Conservation (phyloP, 1,140 invertebrate species). For the Procambarus clarkii region DNA sequence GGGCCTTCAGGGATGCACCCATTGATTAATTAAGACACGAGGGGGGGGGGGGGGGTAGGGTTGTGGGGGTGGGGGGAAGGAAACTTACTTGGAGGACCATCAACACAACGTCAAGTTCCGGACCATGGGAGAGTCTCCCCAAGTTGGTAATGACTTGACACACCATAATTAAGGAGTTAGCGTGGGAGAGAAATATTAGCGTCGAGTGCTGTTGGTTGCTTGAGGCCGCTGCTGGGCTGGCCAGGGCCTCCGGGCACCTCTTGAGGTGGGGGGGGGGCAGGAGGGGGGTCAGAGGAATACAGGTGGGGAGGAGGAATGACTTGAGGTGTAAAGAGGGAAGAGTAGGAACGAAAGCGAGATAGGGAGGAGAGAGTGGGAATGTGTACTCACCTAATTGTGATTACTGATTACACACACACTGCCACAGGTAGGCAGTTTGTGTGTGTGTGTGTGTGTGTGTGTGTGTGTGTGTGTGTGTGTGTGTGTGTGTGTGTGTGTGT, state of each 20-base stretch:
- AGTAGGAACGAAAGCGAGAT: not conserved
- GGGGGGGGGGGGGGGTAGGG: not conserved
- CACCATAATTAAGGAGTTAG: constrained; percentile 48
- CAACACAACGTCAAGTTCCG: constrained; percentile 23
- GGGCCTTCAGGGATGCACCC: no score
- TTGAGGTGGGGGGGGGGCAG: no score
- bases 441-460: constrained; percentile 14
- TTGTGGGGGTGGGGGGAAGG: not conserved
- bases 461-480: constrained; percentile 23
- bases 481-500: constrained; percentile 2
- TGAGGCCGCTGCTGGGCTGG: no score
- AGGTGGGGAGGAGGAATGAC: not conserved
- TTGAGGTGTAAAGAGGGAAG: not conserved
- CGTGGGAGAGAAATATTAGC: not conserved
- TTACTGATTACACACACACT: no score
- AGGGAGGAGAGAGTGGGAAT: not conserved
- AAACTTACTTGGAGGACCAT: constrained; percentile 16
- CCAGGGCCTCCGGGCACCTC: no score
- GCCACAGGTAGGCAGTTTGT: no score
- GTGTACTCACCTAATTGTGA: no score
- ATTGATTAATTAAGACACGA: no score
- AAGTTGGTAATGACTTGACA: constrained; percentile 54
- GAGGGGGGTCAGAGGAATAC: not conserved
- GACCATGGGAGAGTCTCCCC: not conserved
- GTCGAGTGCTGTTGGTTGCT: not conserved